Evolutionary conservation across 2,797 vertebrate species (phyloP), one percentile per base, ranked within the genome.

Genomic region (Cyprinodon diabolis): DNA sequence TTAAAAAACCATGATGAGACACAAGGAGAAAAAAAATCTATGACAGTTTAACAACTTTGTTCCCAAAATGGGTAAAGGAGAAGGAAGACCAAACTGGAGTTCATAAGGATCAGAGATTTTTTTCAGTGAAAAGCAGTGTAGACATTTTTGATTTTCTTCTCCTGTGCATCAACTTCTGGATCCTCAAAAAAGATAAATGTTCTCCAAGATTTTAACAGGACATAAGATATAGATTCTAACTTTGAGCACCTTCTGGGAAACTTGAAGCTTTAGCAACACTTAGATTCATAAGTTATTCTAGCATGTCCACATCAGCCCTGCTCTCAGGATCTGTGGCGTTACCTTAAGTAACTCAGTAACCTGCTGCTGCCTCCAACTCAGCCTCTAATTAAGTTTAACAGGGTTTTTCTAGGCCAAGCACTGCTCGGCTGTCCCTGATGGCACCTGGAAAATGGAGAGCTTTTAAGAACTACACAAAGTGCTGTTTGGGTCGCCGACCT

Each of bases 1-100:
- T 72, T 74, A 69, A 8, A 48, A 63, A 30, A 69, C 69, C 66
- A 15, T 25, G 55, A 6, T 54, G 54, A 79, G 40, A 75, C 1
- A 68, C 68, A 76, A 25, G 60, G 76, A 78, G 71, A 69, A 80
- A 43, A 82, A 30, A 40, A 62, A 40, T 62, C 2, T 8, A 21
- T 7, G 8, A 17, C 4, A 17, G 58, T 60, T 40, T 60, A 19
- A 11, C 10, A 11, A 30, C 25, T 25, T 43, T 4, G 6, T 43
- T 43, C 40, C 40, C 7, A 52, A 45, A 65, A 63, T 4, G n/a
- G 23, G 5, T 8, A 13, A 47, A 40, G n/a, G 30, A 25, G 47
- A 35, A 48, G 19, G 12, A 35, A 2, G 6, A 11, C 35, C 2
- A 15, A 30, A 17, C 6, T 37, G 15, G 17, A 67, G 25, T 23